Evolutionary conservation across 2,888 invertebrate genomes (phyloP), one percentile per base, ranked within the genome.

Genomic region (Plutella xylostella): DNA sequence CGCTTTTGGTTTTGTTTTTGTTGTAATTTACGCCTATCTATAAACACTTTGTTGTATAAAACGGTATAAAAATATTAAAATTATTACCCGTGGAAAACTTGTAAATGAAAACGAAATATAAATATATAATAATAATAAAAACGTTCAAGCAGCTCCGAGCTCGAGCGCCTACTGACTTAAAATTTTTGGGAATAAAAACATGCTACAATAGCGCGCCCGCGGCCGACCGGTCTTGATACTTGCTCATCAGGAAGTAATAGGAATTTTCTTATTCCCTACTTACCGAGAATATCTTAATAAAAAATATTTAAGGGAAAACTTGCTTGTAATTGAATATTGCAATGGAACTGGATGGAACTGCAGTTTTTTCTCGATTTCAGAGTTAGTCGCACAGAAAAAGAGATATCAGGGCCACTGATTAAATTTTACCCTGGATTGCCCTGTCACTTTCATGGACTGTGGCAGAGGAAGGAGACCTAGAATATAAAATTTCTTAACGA

Each of bases 181-280:
- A 83, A 83, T 83, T 83, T 83, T 83, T 83, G 82, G 83, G 83
- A 73, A 83, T 83, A 83, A 83, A 83, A 83, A 83, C 83, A 83
- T 78, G 82, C 82, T 83, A 83, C 83, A 82, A 83, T 83, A 73
- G 82, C 77, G 80, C 75, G 69, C 75, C 51, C 47, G 53, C 72
- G 80, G 67, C 22, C 50, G 55, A 52, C 14, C 51, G 46, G 51
- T 69, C 76, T 82, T 82, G 82, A 65, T 82, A 65, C 79, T 80
- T 63, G 61, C 56, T 49, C 56, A 42, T 38, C 14, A 43, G 43
- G 48, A 53, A 51, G 49, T 50, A 33, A n/a, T n/a, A n/a, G n/a
- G n/a, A n/a, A n/a, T n/a, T n/a, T n/a, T n/a, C n/a, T n/a, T n/a
- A n/a, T n/a, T n/a, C n/a, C n/a, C n/a, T n/a, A n/a, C n/a, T n/a